Base-by-base conservation (phyloP, 2,113 vertebrate genomes). In the Oryzias melastigma region DNA sequence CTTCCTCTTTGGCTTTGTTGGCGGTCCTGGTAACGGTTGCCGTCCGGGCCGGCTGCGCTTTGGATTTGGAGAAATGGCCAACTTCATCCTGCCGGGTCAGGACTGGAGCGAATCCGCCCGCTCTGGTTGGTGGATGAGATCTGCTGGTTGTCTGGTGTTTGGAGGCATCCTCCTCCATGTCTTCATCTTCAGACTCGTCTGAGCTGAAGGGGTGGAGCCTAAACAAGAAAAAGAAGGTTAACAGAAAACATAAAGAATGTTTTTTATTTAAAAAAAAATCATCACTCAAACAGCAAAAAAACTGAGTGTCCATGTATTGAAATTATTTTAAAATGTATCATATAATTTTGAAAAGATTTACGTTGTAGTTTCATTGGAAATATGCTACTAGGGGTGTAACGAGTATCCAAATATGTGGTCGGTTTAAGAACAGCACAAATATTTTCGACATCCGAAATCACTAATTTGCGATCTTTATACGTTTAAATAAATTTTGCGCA, bases 171-270 rank as follows among this genome's bases (percentile, higher is more conserved):
- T 88, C 71, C 1, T 93, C 91, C 0, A 84, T 82, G 14, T 89
- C 86, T n/a, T 90, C 73, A 0, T 92, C 91, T 1, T 93, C 91
- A 14, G 84, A 77, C 40, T 95, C 94, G 45, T 94, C 95, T 12
- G 94, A 96, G 69, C 93, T 98, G 76, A 96, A 95, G 5, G 92
- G 93, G 52, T 93, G 83, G 0, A 93, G 94, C 85, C 96, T 97
- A 2, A 15, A 62, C 8, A 80, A 67, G 14, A 22, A 18, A 20
- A 35, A 12, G 8, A 12, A 27, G 29, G 2, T 29, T 12, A 35
- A 10, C 8, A 10, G 8, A 8, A 35, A 35, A 12, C 3, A 35
- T 35, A 12, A 35, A 35, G 35, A 35, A 35, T 27, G 25, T 27
- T 27, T 27, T 27, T 27, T 27, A 7, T 7, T 27, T 22, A 22